Evolutionary conservation across 2,113 vertebrate species (phyloP), one percentile per base, ranked within the genome.

Genomic region (Forbesichthys agassizii): DNA sequence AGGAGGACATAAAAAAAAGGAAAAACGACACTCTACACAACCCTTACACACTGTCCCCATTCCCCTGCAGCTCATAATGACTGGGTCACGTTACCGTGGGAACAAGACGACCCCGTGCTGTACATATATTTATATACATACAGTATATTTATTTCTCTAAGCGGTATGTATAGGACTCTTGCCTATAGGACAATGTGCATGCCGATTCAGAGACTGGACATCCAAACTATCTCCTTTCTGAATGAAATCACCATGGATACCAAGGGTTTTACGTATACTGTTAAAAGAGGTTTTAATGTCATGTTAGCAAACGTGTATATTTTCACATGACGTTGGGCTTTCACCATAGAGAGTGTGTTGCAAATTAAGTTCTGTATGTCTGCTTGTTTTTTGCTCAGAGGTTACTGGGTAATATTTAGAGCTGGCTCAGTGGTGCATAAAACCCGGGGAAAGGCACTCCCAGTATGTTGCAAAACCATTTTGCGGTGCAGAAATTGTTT

Each of bases 111-210:
- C 65, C 76, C 71, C 70, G 61, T 58, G 47, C 67, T 91, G 89
- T 89, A 89, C 71, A 89, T 88, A 88, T 84, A 86, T 89, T 86
- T 88, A 85, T 91, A 88, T 86, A 86, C 85, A 88, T 88, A 42
- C 36, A 42, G 36, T 42, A 86, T 90, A 89, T 89, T 89, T 88
- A 87, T 87, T 84, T 85, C 78, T 86, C 67, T 73, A 80, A 68
- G 68, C 65, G 52, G 79, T 71, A 77, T 86, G 81, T 83, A 73
- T 64, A 88, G 84, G 71, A 88, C 77, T 55, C 83, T 68, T 84
- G 79, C 73, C 82, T 79, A 49, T 73, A 78, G 83, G 81, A 84
- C 79, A 75, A 79, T 69, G 64, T 69, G 71, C 86, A 81, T 75
- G 84, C 69, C 68, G 73, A 83, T 71, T 70, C 72, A 81, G 14